Base-by-base conservation (phyloP, 2,797 vertebrate species). In the Myotis daubentonii region DNA sequence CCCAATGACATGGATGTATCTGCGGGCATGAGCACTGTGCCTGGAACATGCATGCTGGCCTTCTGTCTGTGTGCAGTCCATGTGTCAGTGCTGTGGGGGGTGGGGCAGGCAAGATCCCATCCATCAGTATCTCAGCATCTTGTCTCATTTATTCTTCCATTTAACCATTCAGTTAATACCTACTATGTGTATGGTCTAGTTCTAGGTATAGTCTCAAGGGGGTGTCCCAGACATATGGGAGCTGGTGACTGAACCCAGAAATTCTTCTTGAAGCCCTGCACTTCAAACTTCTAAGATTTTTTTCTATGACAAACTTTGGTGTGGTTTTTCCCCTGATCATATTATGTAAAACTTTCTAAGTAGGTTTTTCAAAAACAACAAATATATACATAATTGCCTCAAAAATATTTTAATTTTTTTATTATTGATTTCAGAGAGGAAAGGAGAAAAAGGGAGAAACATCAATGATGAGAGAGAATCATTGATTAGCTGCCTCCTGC, bases 341-440 rank as follows among this genome's bases (percentile, higher is more conserved):
- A 78, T 57, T 76, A 60, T 28, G 6, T 47, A n/a, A 91, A 96
- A 51, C 22, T 80, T 57, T 71, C 60, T 55, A 60, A 49, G 51
- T 15, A 53, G 20, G 3, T 44, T 74, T 92, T 84, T 41, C 38
- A 91, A 78, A 91, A 22, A 25, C 51, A 83, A 72, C 49, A 8
- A 49, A 74, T 22, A 15, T 49, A 49, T 87, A 16, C 2, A 25
- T 74, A 57, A 68, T 62, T 93, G 51, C 36, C 36, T 87, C 36
- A 78, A 75, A 87, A 62, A 62, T 30, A 62, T 62, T 62, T 57
- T 62, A 28, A 8, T 33, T 13, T 66, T 66, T 60, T n/a, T n/a
- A n/a, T n/a, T 62, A 62, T 62, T 62, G 60, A 62, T 62, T 62
- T 62, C 28, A 62, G 60, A 62, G 60, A 30, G 60, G 60, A 62